phyloP scores from a whole-genome alignment of 2,888 invertebrate species.

The Athalia rosae region DNA sequence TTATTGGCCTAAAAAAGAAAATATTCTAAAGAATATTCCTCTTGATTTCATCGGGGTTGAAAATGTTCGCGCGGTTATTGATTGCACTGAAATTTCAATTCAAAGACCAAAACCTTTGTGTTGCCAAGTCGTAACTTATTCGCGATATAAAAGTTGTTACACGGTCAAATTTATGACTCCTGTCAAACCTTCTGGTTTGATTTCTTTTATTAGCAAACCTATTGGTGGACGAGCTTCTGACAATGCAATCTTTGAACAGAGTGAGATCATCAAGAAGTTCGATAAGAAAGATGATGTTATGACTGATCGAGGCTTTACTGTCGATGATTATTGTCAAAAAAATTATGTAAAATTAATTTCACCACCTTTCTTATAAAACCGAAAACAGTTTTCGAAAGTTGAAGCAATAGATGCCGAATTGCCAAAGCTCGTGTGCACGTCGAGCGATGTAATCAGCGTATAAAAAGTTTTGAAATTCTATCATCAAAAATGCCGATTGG shows the following conservation, averaged over 20 bases:
- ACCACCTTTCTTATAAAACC: slow-evolving; percentile 36
- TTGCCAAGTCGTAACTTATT: slow-evolving; percentile 47
- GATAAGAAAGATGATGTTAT: slow-evolving; percentile 48
- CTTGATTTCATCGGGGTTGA: slow-evolving; percentile 44
- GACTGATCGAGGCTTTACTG: slow-evolving; percentile 49
- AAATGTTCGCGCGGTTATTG: slow-evolving; percentile 42
- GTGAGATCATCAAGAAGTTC: slow-evolving; percentile 41
- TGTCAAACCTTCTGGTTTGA: slow-evolving; percentile 48
- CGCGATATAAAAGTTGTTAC: slow-evolving; percentile 47
- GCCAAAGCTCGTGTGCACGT: too few species aligned
- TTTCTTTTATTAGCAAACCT: slow-evolving; percentile 46
- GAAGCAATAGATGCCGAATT: slow-evolving; percentile 47
- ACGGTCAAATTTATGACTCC: slow-evolving; percentile 47
- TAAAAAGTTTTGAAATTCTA: slow-evolving; percentile 32
- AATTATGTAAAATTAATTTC: slow-evolving; percentile 48
- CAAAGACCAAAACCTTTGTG: slow-evolving; percentile 47
- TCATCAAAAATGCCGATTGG: slow-evolving; percentile 12
- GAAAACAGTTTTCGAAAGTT: slow-evolving; percentile 47
- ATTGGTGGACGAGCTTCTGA: slow-evolving; percentile 49
- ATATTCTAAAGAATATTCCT: slow-evolving; percentile 46
- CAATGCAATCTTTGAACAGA: slow-evolving; percentile 42
- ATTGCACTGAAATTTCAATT: slow-evolving; percentile 30
- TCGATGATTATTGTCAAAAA: slow-evolving; percentile 43
- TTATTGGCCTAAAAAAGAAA: slow-evolving; percentile 44
- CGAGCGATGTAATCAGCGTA: not conserved